Percentiles rank a stretch among this genome's conserved stretches.
phyloP scores from a whole-genome alignment of 2,113 vertebrate species.

The Corydoras sp. region DNA sequence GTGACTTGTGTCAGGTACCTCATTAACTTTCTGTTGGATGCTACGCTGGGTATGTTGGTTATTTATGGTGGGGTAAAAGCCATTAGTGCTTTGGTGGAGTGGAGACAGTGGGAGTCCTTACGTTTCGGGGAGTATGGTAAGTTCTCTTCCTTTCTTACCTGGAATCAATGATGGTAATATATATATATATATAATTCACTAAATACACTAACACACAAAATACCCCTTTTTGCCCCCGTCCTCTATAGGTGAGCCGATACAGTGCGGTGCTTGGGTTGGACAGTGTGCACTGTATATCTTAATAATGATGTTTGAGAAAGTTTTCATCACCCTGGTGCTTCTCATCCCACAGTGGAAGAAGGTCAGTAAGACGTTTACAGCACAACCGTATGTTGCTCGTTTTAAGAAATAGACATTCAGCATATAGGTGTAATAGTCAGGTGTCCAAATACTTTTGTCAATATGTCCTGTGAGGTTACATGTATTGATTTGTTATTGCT shows the following conservation, averaged over 20 bases:
- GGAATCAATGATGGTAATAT: too few relatives aligned
- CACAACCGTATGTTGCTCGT: too few relatives aligned
- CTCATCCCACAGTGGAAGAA: slow-evolving; percentile 96
- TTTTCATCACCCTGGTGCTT: slow-evolving; percentile 88
- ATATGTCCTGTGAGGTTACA: too few relatives aligned
- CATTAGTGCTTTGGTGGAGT: slow-evolving; percentile 86
- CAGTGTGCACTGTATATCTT: slow-evolving; percentile 94
- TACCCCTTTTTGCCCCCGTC: too few relatives aligned
- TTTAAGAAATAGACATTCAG: too few relatives aligned
- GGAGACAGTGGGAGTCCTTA: slow-evolving; percentile 93
- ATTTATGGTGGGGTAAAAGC: slow-evolving; percentile 87
- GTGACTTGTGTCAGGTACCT: slow-evolving; percentile 76
- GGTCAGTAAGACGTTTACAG: slow-evolving; percentile 58
- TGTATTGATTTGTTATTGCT: too few relatives aligned
- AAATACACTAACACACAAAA: too few relatives aligned
- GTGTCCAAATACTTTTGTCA: too few relatives aligned
- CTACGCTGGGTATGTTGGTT: slow-evolving; percentile 91
- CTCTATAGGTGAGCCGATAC: slow-evolving; percentile 81
- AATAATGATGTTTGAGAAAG: slow-evolving; percentile 97
- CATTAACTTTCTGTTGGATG: slow-evolving; percentile 96
- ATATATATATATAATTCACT: too few relatives aligned
- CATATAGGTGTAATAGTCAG: too few relatives aligned
- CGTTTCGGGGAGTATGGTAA: slow-evolving; percentile 97
- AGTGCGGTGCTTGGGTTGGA: slow-evolving; percentile 88
- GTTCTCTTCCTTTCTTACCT: too few relatives aligned